Conservation (phyloP, 92 coral and sea anemone genomes). For the Epizoanthus stellaris region DNA sequence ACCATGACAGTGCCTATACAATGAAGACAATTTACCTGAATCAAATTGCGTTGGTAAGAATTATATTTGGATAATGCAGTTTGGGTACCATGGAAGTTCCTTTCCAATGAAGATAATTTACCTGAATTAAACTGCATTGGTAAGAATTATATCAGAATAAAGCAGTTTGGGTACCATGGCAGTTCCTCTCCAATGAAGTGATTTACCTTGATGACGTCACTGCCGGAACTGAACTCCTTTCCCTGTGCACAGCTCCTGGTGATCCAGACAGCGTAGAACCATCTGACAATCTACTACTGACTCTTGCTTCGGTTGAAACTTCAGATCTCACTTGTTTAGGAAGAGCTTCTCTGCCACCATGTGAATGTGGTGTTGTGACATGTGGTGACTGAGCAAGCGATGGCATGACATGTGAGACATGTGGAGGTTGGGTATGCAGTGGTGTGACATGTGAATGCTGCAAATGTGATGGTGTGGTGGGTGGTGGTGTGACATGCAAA, state of each 20-base stretch:
- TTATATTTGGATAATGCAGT: not conserved
- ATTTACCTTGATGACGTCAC: slow-evolving; percentile 15
- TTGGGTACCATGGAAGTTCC: not conserved
- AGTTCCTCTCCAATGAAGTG: not conserved
- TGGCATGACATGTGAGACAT: not conserved
- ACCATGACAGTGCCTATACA: not conserved
- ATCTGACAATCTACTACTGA: not conserved
- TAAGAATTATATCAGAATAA: too few species aligned
- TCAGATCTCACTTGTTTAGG: slow-evolving; percentile 4
- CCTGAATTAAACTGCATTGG: too few species aligned
- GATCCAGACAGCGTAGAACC: slow-evolving; percentile 8
- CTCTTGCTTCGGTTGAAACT: not conserved
- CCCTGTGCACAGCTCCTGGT: not conserved
- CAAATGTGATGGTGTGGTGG: not conserved
- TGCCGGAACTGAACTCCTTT: not conserved
- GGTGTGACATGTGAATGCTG: slow-evolving; percentile 7
- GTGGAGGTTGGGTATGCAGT: not conserved
- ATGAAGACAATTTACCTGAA: too few species aligned
- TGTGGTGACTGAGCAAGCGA: not conserved
- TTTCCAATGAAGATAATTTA: too few species aligned
- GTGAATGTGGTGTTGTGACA: not conserved
- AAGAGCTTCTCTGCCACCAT: not conserved
- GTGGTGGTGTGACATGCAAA: not conserved
- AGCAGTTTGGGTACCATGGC: not conserved
- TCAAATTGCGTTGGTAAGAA: too few species aligned